A percentile compares a stretch with the other conserved stretches of the same genome.
These are phyloP conservation scores for Nemopilema nomurai DNA, from an alignment of 30 jellyfish, hydroid and myxozoan genomes.

Conservation along the genomic window DNA sequence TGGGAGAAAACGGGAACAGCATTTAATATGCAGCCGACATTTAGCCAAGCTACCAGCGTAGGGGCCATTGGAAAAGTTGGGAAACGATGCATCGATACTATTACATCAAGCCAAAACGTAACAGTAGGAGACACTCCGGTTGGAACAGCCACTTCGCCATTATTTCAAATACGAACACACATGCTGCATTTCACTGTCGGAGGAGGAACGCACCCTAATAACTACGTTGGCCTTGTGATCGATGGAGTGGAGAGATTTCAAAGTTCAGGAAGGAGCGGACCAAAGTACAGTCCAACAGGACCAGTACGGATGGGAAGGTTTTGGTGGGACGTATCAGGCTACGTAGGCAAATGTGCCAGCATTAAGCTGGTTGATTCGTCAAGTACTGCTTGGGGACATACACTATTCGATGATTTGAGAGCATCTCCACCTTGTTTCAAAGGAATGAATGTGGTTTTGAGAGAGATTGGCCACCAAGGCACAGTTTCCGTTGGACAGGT, in stretches of 20 bases:
- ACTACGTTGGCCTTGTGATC: constrained; percentile 35
- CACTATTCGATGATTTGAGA: constrained; percentile 27
- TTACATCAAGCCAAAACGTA: neutral
- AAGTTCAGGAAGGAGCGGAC: constrained; percentile 15
- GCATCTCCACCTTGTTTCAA: constrained; percentile 56
- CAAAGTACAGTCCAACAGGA: neutral
- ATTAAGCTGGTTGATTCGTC: constrained; percentile 31
- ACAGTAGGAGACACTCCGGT: constrained; percentile 31
- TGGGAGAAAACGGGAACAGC: constrained; percentile 54
- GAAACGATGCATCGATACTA: constrained; percentile 30
- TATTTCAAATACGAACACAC: constrained; percentile 38
- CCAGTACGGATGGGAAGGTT: constrained; percentile 21
- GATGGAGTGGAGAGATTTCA: constrained; percentile 12
- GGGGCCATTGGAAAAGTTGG: constrained; percentile 41
- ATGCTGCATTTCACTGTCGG: constrained; percentile 43
- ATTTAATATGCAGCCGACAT: constrained; percentile 14
- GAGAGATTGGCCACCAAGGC: neutral
- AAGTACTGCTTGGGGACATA: constrained; percentile 28
- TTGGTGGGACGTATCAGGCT: constrained; percentile 65
- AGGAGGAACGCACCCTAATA: constrained; percentile 46
- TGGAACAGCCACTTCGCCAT: constrained; percentile 51
- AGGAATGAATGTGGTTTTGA: constrained; percentile 20
- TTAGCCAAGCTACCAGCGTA: constrained; percentile 3
- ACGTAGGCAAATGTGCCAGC: constrained; percentile 37
- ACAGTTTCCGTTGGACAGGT: constrained; percentile 14